Percentiles rank a stretch among this genome's conserved stretches.
Conservation (phyloP, 2,888 invertebrate species). For the Cephus rjabovi region DNA sequence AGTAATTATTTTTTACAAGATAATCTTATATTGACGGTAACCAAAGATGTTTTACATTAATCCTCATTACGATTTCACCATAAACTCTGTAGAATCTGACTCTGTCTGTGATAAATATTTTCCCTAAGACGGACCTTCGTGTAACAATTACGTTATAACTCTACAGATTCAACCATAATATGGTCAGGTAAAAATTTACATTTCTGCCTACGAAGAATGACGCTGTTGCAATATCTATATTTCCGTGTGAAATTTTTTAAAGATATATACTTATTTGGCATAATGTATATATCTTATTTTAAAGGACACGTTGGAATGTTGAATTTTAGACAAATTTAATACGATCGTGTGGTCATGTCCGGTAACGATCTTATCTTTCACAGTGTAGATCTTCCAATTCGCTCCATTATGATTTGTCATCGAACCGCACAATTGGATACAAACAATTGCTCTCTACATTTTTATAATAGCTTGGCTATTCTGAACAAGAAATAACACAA, state of each 20-base stretch:
- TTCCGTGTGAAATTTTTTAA: not conserved
- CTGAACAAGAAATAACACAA: not conserved
- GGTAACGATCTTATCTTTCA: not conserved
- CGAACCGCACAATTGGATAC: not conserved
- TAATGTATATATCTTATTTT: not conserved
- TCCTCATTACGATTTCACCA: constrained; percentile 49
- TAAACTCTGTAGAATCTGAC: constrained; percentile 34
- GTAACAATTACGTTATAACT: not conserved
- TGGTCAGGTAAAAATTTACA: not conserved
- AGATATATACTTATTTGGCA: not conserved
- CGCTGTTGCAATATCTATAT: not conserved
- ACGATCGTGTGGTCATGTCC: not conserved
- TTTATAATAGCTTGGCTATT: not conserved
- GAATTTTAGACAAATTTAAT: not conserved
- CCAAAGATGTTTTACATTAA: constrained; percentile 15
- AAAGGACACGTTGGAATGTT: not conserved
- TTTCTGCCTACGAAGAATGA: not conserved
- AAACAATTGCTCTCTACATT: not conserved
- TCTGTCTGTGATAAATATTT: constrained; percentile 59
- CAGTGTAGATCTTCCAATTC: not conserved
- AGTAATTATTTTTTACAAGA: not conserved
- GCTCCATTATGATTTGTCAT: not conserved
- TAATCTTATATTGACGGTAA: not conserved
- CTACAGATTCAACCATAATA: not conserved
- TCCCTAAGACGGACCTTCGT: constrained; percentile 19